A percentile compares a stretch with the other conserved stretches of the same genome.
These are phyloP conservation scores for Xiphydria camelus DNA, from an alignment of 2,888 invertebrate species.

Conservation along the genomic window DNA sequence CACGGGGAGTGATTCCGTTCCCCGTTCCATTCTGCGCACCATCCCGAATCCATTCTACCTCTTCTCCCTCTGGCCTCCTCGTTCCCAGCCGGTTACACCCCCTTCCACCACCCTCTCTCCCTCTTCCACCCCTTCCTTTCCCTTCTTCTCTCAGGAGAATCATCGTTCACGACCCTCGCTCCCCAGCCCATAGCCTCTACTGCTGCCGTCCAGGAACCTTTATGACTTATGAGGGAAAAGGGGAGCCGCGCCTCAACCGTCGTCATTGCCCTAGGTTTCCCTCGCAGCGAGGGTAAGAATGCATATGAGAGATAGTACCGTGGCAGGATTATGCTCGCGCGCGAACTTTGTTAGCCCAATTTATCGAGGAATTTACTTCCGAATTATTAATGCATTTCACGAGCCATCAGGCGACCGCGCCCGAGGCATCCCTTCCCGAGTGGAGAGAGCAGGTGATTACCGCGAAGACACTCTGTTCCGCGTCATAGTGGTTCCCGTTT, in stretches of 20 bases:
- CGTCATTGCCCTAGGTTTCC: constrained; percentile 8
- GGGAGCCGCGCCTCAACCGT: constrained; percentile 15
- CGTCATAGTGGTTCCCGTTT: too few species aligned
- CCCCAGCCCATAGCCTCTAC: constrained; percentile 1
- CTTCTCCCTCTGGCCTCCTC: constrained; percentile 8
- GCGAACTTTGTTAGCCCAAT: constrained; percentile 48
- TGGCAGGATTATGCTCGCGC: constrained; percentile 7
- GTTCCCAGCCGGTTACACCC: too few species aligned
- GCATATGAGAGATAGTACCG: constrained; percentile 12
- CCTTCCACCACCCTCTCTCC: constrained; percentile 8
- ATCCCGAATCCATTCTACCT: constrained; percentile 17
- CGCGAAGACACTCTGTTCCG: too few species aligned
- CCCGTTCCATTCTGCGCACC: too few species aligned
- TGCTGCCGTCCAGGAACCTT: constrained; percentile 25
- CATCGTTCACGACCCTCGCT: constrained; percentile 31
- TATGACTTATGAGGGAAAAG: constrained; percentile 37
- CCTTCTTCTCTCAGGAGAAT: constrained; percentile 28
- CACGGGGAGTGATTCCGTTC: constrained; percentile 26
- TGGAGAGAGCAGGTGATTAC: background rate
- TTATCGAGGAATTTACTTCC: constrained; percentile 44
- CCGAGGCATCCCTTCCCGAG: background rate
- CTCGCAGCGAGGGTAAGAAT: constrained; percentile 9
- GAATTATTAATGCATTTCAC: constrained; percentile 41
- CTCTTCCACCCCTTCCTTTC: constrained; percentile 15
- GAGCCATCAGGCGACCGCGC: too few species aligned